These are phyloP conservation scores for Mamestra configurata DNA, from an alignment of 1,140 invertebrate genomes.

Conservation along the genomic window DNA sequence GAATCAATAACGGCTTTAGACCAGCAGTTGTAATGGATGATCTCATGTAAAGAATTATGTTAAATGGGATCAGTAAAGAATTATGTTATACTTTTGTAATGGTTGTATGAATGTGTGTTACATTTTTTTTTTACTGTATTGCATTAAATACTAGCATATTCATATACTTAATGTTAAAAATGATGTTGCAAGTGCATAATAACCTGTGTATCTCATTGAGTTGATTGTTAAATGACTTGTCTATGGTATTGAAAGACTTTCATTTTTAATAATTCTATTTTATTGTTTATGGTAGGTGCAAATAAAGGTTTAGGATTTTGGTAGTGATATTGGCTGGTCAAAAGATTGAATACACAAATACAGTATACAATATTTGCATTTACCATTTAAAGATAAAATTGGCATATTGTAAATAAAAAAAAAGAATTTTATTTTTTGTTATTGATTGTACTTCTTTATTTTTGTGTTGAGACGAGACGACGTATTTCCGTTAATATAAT, in stretches of 20 bases:
- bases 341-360: conserved; percentile 48
- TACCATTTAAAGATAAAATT: conserved; percentile 42
- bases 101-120: not conserved
- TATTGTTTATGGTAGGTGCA: conserved; percentile 54
- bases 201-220: conserved; percentile 57
- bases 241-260: conserved; percentile 60
- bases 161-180: conserved; percentile 1
- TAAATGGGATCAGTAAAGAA: no score
- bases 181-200: conserved; percentile 53
- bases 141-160: not conserved
- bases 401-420: conserved; percentile 71
- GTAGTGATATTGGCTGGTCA: conserved; percentile 56
- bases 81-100: not conserved
- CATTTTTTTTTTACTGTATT: not conserved
- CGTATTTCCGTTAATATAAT: conserved; percentile 78
- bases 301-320: conserved; percentile 50
- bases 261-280: conserved; percentile 46
- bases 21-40: not conserved
- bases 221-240: conserved; percentile 62
- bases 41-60: no score
- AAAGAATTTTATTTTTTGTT: conserved; percentile 82
- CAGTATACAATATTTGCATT: conserved; percentile 52
- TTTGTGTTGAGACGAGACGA: conserved; percentile 77
- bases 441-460: conserved; percentile 79
- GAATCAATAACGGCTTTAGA: not conserved